Evolutionary conservation across 2,888 invertebrate genomes (phyloP), one percentile per base, ranked within the genome.

Genomic region (Sepioteuthis lessoniana): DNA sequence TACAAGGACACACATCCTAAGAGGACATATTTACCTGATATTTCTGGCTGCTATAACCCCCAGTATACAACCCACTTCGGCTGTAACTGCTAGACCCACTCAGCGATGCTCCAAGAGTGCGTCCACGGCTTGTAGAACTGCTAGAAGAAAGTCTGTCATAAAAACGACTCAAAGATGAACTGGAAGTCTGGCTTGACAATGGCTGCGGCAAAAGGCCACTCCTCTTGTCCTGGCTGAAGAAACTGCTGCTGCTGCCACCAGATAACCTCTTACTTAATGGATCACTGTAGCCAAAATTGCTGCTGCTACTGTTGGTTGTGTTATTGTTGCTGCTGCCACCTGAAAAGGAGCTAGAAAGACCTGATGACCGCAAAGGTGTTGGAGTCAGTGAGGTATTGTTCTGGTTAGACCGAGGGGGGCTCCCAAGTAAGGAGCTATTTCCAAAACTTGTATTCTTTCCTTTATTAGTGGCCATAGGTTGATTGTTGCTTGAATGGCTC

Each of bases 11-110:
- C 55, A 55, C 76, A 76, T 35, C 76, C 76, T 76, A 76, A 76
- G 76, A 76, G n/a, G 76, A 76, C 31, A 42, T 92, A 92, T 92
- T 46, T 92, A 92, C 92, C 92, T 46, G 92, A 92, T 92, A 92
- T 31, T 92, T 76, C 76, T 76, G 76, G 35, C 16, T 76, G 76
- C 76, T 92, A 47, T 92, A 92, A 19, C 31, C 21, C 35, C 46
- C 42, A 92, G 46, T 46, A 92, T 92, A 92, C 92, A 47, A 47
- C n/a, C 92, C 92, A 92, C 46, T 42, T 92, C 92, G 92, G 42
- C 42, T 46, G n/a, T 92, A 92, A 92, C 92, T 92, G 76, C 76
- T 76, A 76, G 76, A 76, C n/a, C 76, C 76, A 76, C 76, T 76
- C 76, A 76, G n/a, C 10, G 76, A 76, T n/a, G 76, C n/a, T 76